Base-by-base conservation (phyloP, 2,113 vertebrate genomes). In the Syrrhaptes paradoxus region DNA sequence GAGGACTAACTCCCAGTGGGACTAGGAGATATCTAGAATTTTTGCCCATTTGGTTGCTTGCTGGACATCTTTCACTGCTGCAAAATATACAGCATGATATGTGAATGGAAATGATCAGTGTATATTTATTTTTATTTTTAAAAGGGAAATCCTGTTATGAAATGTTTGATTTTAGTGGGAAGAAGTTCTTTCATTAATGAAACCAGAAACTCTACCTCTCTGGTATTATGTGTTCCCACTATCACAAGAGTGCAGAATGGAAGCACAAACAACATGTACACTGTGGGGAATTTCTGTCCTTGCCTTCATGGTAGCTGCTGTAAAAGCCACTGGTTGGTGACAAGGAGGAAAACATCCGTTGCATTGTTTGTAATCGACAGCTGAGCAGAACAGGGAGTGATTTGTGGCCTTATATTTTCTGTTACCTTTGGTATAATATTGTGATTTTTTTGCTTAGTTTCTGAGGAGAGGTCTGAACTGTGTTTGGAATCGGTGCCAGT, bases 361-460 rank as follows among this genome's bases (percentile, higher is more conserved):
- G 11, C 83, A 26, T 45, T 87, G 78, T 59, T 54, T 81, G 57
- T 67, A 96, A 80, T 16, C 89, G 92, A 57, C 57, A 61, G 52
- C 77, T 59, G 41, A 73, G 71, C 61, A 84, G 57, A 90, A 85
- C n/a, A 74, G 51, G 12, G 67, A 88, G 45, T 10, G 2, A 78
- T 88, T 95, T 87, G 70, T 77, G 45, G 57, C 59, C 65, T 83
- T 81, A 17, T 55, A 93, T 88, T 84, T 96, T 91, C 57, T 87
- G 25, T 67, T 90, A 58, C 88, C 19, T 31, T 90, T 3, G 28
- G 65, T 48, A 84, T 38, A 93, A 46, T 68, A 41, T 46, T 66
- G 26, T 93, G 79, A 92, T 88, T 93, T 94, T 94, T 95, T 75
- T 94, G 72, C 34, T 81, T 90, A 51, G 34, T 85, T 93, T 86